Evolutionary conservation across 2,888 invertebrate genomes (phyloP).

Genomic region (Idaea biselata): DNA sequence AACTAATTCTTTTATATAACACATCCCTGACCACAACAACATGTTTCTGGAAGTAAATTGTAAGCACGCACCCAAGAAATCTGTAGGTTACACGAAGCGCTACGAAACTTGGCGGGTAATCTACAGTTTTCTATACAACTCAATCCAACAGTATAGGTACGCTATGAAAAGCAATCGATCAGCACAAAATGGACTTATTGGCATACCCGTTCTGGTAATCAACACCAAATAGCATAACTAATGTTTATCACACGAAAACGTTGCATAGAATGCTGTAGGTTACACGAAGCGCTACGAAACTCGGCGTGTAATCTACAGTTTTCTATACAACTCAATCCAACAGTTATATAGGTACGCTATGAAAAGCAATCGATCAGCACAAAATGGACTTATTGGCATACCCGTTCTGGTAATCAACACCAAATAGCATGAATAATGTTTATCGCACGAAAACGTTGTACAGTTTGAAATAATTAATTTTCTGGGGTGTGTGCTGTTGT

Average conservation of each 20-base stretch:
- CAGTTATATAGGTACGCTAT: not conserved
- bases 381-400: constrained; percentile 16
- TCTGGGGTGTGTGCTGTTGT: constrained; percentile 63
- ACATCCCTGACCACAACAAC: too few species aligned
- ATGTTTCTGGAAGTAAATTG: too few species aligned
- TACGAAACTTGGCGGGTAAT: too few species aligned
- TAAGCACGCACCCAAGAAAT: too few species aligned
- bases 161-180: constrained; percentile 11
- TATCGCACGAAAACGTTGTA: constrained; percentile 49
- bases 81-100: too few species aligned
- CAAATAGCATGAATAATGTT: constrained; percentile 49
- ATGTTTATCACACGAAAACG: constrained; percentile 49
- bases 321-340: not conserved
- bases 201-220: constrained; percentile 38
- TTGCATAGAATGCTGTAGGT: too few species aligned
- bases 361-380: constrained; percentile 12
- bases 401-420: constrained; percentile 46
- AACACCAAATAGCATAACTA: constrained; percentile 50
- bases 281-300: too few species aligned
- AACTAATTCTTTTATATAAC: too few species aligned
- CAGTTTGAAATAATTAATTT: constrained; percentile 72
- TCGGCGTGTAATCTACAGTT: not conserved
- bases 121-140: not conserved
- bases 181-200: constrained; percentile 16
- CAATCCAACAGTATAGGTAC: not conserved